phyloP scores from a whole-genome alignment of 2,797 vertebrate genomes.

The Phoebastria nigripes region DNA sequence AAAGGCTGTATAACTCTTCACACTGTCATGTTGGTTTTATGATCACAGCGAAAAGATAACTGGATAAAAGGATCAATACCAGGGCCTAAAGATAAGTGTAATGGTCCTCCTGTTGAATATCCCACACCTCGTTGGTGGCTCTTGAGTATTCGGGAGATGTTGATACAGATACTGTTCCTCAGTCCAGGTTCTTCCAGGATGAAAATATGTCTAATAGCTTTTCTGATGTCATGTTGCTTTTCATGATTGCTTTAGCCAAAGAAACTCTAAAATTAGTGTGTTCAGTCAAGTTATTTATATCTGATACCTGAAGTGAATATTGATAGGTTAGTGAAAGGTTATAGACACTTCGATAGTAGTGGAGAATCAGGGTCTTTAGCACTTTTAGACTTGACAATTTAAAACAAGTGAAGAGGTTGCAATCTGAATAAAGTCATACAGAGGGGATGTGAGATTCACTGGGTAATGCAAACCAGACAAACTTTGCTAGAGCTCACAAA shows the following conservation, averaged over 20 bases:
- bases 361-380: background rate
- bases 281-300: background rate
- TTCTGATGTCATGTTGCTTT: background rate
- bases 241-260: background rate
- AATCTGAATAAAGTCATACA: background rate
- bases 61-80: background rate
- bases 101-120: background rate
- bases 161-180: background rate
- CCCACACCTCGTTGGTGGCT: background rate
- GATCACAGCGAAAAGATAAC: background rate
- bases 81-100: background rate
- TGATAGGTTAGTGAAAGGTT: background rate
- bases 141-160: background rate
- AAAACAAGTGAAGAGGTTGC: background rate
- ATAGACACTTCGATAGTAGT: background rate
- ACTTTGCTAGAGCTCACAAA: background rate
- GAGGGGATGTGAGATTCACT: background rate
- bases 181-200: background rate
- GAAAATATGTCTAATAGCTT: background rate
- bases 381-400: background rate
- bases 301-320: background rate
- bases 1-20: background rate
- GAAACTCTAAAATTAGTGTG: background rate
- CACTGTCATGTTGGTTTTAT: background rate
- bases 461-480: background rate